These are phyloP conservation scores for Lasioglossum calceatum DNA, from an alignment of 2,888 invertebrate species.

Conservation along the genomic window DNA sequence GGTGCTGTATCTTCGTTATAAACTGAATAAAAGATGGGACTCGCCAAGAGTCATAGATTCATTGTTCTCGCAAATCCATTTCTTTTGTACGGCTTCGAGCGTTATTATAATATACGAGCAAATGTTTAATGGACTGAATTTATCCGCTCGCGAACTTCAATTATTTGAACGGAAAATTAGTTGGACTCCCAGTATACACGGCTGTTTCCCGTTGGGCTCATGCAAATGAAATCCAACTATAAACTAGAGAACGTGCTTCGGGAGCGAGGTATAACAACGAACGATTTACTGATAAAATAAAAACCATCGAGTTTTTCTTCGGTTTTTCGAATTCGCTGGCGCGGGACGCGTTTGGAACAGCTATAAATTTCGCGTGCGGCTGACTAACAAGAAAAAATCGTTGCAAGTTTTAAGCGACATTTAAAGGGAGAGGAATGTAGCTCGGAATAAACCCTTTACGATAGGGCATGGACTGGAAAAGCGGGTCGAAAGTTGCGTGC, in stretches of 20 bases:
- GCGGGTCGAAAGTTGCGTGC: conserved; percentile 29
- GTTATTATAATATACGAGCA: background rate
- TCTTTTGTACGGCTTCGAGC: background rate
- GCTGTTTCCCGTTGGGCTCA: background rate
- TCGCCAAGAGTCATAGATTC: background rate
- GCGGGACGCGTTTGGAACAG: background rate
- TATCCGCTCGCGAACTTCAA: background rate
- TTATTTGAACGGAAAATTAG: conserved; percentile 6
- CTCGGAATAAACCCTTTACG: conserved; percentile 10
- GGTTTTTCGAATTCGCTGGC: background rate
- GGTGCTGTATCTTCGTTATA: background rate
- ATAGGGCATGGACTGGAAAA: conserved; percentile 14
- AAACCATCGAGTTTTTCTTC: background rate
- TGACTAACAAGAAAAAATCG: background rate
- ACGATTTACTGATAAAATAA: background rate
- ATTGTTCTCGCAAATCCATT: background rate
- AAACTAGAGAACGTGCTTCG: background rate
- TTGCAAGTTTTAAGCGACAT: background rate
- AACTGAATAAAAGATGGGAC: background rate
- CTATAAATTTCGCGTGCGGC: background rate
- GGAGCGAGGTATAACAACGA: background rate
- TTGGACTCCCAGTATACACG: background rate
- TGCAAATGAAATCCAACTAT: background rate
- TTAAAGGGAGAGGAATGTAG: background rate
- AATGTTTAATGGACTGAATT: background rate